Base-by-base conservation (phyloP, 2,797 vertebrate species). In the Sarcophilus harrisii region DNA sequence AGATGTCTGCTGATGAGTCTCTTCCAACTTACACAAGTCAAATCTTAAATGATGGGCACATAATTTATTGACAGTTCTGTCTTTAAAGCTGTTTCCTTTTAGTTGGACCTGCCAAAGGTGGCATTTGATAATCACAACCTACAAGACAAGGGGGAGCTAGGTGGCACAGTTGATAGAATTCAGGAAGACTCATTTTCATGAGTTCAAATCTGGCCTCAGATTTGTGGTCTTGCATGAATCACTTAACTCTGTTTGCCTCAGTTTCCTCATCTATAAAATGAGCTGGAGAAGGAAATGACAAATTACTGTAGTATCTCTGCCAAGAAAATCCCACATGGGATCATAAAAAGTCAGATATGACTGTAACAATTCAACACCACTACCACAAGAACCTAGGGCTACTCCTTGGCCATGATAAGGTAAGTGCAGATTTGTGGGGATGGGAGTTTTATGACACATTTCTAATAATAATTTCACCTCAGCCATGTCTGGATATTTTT, bases 401-500 rank as follows among this genome's bases (percentile, higher is more conserved):
- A 11, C 0, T 21, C 38, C 21, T 87, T 6, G 8, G 73, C 73
- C 21, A 27, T 27, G 8, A 45, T 45, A 45, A 87, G 73, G 38
- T 27, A 49, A 87, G 8, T 87, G 21, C 8, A 27, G 73, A 16
- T 6, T 87, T 87, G 38, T 11, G 66, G 38, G 21, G 27, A 30
- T 87, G 9, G 24, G 24, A 73, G 3, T 49, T 12, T 49, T 87
- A 87, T 45, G 21, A 38, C 11, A 87, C 4, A 27, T 87, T 81
- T 27, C 73, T 27, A 24, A 87, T 49, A 87, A 12, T 87, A 27
- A 87, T 87, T 45, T 45, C 24, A 27, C 73, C 92, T 94, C 27
- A 94, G 87, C n/a, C 95, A 92, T 94, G 57, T 58, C 90, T 96
- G 91, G 57, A 57, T 59, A 24, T 94, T 93, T 95, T 93, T 96